Percentiles rank a stretch among this genome's conserved stretches.
phyloP scores from a whole-genome alignment of 2,113 vertebrate genomes.

The Callospermophilus lateralis region DNA sequence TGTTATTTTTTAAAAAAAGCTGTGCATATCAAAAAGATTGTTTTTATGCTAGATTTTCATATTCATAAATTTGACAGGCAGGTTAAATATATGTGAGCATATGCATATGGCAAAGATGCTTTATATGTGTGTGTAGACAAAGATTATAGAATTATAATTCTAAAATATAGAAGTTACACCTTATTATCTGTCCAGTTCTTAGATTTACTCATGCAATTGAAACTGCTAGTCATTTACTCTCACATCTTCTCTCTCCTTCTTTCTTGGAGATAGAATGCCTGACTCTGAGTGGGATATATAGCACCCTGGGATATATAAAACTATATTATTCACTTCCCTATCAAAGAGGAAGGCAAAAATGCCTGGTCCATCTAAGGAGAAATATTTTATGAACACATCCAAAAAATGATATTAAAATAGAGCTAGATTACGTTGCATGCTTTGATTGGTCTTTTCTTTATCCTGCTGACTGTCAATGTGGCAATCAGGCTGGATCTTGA shows the following conservation, averaged over 20 bases:
- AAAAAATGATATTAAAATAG: constrained; percentile 23
- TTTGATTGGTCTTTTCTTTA: neutral
- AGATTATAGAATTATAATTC: constrained; percentile 64
- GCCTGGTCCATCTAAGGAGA: neutral
- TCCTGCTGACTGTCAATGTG: neutral
- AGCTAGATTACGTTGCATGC: neutral
- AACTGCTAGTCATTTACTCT: neutral
- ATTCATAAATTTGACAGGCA: constrained; percentile 80
- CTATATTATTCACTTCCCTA: neutral
- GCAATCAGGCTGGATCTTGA: neutral
- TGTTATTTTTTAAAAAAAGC: constrained; percentile 85
- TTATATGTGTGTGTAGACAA: constrained; percentile 43
- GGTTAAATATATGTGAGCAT: constrained; percentile 70
- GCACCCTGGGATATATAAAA: neutral
- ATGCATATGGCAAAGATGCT: constrained; percentile 56
- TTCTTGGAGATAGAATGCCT: neutral
- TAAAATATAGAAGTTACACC: constrained; percentile 14
- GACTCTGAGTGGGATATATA: neutral
- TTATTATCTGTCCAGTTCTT: neutral
- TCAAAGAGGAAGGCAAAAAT: constrained; percentile 18
- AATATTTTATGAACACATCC: neutral
- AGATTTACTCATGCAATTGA: neutral
- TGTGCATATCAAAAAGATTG: constrained; percentile 77
- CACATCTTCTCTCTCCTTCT: neutral
- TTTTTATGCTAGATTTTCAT: constrained; percentile 79